phyloP scores from a whole-genome alignment of 2,888 invertebrate genomes.

The Apeira syringaria region DNA sequence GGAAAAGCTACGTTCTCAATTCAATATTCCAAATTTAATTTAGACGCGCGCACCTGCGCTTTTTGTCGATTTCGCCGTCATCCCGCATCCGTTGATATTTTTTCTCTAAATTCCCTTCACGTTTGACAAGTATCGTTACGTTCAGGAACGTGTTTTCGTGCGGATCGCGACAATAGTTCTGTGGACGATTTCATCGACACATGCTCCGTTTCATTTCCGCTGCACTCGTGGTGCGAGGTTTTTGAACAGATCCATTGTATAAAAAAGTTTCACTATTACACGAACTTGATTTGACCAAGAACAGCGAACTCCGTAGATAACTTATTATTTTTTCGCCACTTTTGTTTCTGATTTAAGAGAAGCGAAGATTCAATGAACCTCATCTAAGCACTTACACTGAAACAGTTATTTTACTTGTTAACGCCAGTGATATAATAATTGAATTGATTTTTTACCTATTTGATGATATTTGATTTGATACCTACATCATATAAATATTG shows the following conservation, averaged over 20 bases:
- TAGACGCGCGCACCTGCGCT: conserved; percentile 35
- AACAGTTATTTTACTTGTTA: too few species aligned
- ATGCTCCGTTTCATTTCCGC: conserved; percentile 73
- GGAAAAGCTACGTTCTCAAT: conserved; percentile 17
- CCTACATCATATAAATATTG: too few species aligned
- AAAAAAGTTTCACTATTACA: conserved; percentile 78
- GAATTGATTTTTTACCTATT: too few species aligned
- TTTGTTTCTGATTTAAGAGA: too few species aligned
- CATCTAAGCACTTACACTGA: too few species aligned
- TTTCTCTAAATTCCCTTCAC: conserved; percentile 58
- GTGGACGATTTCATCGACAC: conserved; percentile 66
- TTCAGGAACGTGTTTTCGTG: conserved; percentile 43
- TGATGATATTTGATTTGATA: too few species aligned
- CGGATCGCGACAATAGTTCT: conserved; percentile 55
- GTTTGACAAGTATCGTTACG: conserved; percentile 56
- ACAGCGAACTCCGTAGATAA: conserved; percentile 36
- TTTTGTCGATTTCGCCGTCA: conserved; percentile 29
- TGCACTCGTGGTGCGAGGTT: conserved; percentile 63
- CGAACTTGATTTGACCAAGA: conserved; percentile 75
- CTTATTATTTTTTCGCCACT: background rate
- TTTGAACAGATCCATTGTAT: conserved; percentile 63
- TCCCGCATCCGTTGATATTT: conserved; percentile 24
- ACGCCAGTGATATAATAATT: too few species aligned
- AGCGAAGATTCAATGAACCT: too few species aligned
- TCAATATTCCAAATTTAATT: conserved; percentile 33